Evolutionary conservation across 2,113 vertebrate species (phyloP).

Genomic region (Gopherus flavomarginatus): DNA sequence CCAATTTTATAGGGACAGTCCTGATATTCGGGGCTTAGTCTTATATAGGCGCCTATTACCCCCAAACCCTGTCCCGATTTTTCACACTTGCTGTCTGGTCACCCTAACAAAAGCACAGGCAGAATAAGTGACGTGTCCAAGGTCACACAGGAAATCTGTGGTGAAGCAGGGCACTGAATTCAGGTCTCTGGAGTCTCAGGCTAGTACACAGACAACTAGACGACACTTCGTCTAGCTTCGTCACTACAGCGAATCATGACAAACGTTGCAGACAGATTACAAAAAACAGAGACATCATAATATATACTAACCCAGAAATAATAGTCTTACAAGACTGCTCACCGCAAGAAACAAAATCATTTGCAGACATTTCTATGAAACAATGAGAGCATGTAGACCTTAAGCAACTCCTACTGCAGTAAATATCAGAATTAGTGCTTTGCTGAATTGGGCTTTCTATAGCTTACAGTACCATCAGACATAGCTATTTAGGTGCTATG

Average conservation of each 20-base stretch:
- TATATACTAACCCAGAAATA: neutral
- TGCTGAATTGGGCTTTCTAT: neutral
- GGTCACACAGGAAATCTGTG: neutral
- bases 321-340: accelerated
- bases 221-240: neutral
- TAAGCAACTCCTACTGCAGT: neutral
- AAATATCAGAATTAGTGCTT: neutral
- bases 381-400: neutral
- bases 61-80: no score
- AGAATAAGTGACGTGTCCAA: neutral
- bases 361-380: neutral
- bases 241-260: accelerated
- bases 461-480: neutral
- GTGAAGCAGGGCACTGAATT: neutral
- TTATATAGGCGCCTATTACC: no score
- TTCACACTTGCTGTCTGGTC: no score
- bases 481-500: neutral
- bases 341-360: neutral
- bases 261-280: neutral
- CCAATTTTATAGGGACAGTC: no score
- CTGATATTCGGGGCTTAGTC: no score
- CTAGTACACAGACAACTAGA: neutral
- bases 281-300: neutral
- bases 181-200: neutral
- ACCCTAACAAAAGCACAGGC: no score